Conservation (phyloP, 2,113 vertebrate genomes). For the Daphoenositta chrysoptera region DNA sequence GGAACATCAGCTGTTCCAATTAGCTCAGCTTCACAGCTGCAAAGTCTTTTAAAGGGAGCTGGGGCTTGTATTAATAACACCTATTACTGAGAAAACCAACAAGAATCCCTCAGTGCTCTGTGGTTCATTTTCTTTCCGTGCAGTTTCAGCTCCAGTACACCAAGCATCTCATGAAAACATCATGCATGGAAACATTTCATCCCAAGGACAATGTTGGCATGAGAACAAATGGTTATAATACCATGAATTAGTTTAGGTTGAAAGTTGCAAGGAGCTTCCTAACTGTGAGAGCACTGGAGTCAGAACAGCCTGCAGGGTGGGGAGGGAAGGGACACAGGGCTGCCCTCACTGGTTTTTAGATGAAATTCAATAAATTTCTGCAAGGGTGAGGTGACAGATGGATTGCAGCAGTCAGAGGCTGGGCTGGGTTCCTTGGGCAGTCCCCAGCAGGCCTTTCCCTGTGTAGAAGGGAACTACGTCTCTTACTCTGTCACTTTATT, state of each 20-base stretch:
- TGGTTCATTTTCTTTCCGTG: not conserved
- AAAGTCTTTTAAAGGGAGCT: not conserved
- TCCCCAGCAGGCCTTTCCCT: not conserved
- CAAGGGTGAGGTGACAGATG: not conserved
- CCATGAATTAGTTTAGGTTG: not conserved
- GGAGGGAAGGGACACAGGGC: not conserved
- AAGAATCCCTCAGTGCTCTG: not conserved
- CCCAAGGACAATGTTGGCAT: not conserved
- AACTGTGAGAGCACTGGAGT: not conserved
- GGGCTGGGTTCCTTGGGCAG: not conserved
- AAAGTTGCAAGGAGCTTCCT: not conserved
- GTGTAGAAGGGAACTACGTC: fast-evolving
- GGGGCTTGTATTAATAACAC: not conserved
- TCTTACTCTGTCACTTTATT: not conserved
- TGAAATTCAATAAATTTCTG: not conserved
- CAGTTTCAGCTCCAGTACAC: not conserved
- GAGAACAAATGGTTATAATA: not conserved
- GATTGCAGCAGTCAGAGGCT: not conserved
- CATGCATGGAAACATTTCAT: not conserved
- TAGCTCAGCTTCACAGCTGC: not conserved
- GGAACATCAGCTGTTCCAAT: not conserved
- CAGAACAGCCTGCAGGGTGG: fast-evolving
- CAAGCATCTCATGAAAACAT: not conserved
- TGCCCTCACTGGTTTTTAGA: not conserved
- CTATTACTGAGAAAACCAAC: not conserved